A percentile compares a stretch with the other conserved stretches of the same genome.
phyloP scores from a whole-genome alignment of 2,888 invertebrate species.

The Pristionchus maxplancki region DNA sequence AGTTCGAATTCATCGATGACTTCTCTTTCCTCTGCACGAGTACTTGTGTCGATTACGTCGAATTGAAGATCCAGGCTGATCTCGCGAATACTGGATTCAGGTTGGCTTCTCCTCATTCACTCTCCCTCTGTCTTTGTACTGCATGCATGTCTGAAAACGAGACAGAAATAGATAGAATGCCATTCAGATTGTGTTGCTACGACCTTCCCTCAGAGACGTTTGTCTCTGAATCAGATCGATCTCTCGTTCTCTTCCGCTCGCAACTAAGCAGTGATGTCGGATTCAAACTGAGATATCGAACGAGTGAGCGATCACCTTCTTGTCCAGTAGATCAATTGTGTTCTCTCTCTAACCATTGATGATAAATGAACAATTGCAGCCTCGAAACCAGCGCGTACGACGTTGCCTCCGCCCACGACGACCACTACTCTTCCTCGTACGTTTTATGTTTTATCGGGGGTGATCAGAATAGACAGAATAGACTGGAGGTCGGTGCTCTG shows the following conservation, averaged over 20 bases:
- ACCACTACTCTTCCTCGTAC: conserved; percentile 53
- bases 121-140: too few species aligned
- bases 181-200: conserved; percentile 73
- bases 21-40: conserved; percentile 76
- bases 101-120: too few species aligned
- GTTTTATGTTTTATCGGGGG: too few species aligned
- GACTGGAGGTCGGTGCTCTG: too few species aligned
- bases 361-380: conserved; percentile 50
- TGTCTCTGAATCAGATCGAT: conserved; percentile 95
- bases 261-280: conserved; percentile 70
- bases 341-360: neutral
- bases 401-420: conserved; percentile 59
- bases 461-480: too few species aligned
- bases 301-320: conserved; percentile 56
- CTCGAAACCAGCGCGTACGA: conserved; percentile 59
- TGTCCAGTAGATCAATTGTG: neutral
- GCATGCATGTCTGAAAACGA: too few species aligned
- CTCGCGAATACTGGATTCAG: conserved; percentile 74
- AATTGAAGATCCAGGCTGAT: conserved; percentile 72
- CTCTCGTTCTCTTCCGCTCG: conserved; percentile 84
- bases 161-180: neutral
- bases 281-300: conserved; percentile 65
- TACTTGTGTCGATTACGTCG: conserved; percentile 76
- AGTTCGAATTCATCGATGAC: conserved; percentile 74
- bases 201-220: conserved; percentile 87